Evolutionary conservation across 2,888 invertebrate species (phyloP).

Genomic region (Trichogramma dendrolimi): DNA sequence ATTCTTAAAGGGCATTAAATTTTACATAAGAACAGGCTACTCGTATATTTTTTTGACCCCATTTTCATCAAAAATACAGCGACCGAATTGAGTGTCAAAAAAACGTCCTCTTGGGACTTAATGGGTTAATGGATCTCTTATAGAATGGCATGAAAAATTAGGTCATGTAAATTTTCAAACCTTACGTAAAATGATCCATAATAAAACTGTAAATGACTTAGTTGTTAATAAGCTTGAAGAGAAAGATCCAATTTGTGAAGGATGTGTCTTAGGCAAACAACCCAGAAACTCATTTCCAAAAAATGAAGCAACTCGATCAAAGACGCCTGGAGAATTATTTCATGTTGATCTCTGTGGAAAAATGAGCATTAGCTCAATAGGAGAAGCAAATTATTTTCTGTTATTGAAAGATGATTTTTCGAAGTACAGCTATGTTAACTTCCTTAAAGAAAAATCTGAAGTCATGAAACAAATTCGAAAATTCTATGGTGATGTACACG

Average conservation of each 20-base stretch:
- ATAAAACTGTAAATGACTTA: too few species aligned
- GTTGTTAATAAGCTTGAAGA: too few species aligned
- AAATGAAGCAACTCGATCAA: conserved; percentile 9
- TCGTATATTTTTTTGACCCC: too few species aligned
- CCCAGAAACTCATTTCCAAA: conserved; percentile 14
- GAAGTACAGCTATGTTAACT: conserved; percentile 13
- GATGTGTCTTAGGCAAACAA: conserved; percentile 17
- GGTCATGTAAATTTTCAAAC: conserved; percentile 23
- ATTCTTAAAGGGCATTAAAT: too few species aligned
- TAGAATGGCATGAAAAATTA: conserved; percentile 22
- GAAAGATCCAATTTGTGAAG: conserved; percentile 15
- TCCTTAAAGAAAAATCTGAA: conserved; percentile 16
- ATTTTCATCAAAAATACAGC: too few species aligned
- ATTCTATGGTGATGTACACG: conserved; percentile 3
- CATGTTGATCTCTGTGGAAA: conserved; percentile 19
- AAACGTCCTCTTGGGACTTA: too few species aligned
- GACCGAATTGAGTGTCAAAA: too few species aligned
- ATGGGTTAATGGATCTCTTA: conserved; percentile 2
- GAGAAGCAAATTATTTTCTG: conserved; percentile 13
- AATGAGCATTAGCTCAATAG: conserved; percentile 10
- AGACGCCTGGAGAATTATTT: conserved; percentile 14
- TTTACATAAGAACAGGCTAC: too few species aligned
- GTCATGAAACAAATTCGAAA: conserved; percentile 4
- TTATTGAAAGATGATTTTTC: conserved; percentile 21
- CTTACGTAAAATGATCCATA: conserved; percentile 21